phyloP scores from a whole-genome alignment of 2,797 vertebrate genomes.

The Cuniculus paca region DNA sequence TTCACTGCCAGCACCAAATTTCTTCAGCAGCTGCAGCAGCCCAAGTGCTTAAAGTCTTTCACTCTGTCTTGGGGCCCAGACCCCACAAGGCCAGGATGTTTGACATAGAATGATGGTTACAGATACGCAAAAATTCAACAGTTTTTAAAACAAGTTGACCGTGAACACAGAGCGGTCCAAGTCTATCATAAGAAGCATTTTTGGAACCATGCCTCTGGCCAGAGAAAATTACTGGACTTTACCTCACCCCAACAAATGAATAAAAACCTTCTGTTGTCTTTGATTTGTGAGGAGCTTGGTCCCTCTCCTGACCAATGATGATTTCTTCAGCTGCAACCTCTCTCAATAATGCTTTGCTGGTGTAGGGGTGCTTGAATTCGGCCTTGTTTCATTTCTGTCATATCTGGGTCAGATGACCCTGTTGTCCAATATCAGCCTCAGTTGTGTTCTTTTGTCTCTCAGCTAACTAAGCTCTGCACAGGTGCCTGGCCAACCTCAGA shows the following conservation, averaged over 20 bases:
- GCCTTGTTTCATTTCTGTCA: neutral
- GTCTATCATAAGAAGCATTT: neutral
- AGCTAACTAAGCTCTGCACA: neutral
- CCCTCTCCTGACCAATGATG: neutral
- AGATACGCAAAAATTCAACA: neutral
- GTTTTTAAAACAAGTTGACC: neutral
- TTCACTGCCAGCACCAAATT: neutral
- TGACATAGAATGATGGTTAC: neutral
- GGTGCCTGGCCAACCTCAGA: accelerated
- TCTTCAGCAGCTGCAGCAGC: neutral
- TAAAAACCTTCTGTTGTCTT: neutral
- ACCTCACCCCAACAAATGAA: neutral
- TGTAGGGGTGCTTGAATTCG: neutral
- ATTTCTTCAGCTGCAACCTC: neutral
- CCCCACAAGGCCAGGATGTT: neutral
- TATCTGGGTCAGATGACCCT: neutral
- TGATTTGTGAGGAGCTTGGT: neutral
- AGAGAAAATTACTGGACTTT: neutral
- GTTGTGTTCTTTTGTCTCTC: neutral
- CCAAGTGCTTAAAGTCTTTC: neutral
- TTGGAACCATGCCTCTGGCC: neutral
- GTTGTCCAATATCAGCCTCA: neutral
- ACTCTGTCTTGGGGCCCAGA: neutral
- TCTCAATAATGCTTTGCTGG: neutral
- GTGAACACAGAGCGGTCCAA: neutral